Base-by-base conservation (phyloP, 2,888 invertebrate species). In the Nipponacmea schrenckii region DNA sequence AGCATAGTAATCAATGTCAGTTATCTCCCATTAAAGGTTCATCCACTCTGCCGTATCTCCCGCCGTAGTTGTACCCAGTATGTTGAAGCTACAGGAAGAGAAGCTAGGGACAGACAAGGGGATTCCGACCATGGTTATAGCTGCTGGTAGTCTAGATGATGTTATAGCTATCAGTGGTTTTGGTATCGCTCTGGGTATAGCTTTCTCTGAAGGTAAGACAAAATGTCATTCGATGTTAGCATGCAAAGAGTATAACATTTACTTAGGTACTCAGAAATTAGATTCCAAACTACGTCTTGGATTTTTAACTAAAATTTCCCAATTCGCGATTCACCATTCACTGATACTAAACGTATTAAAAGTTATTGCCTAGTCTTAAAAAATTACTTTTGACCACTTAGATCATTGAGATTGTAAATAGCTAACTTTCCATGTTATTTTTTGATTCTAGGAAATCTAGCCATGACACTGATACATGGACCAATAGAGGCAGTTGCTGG, bases 41-140 rank as follows among this genome's bases (percentile, higher is more conserved):
- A 72, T 80, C 15, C 62, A 79, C n/a, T 95, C 96, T 0, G 97
- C 96, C 0, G 96, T 97, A 1, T 95, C 96, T 0, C 96, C 97
- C 0, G 97, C 97, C 2, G 96, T 97, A 14, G 94, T 97, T 5
- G 96, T 97, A 20, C 96, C 97, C 0, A 95, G 95, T 80, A 91
- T 97, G 75, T 93, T 96, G 88, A 91, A 94, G 27, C 91, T 97
- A 17, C 92, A 96, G 14, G 92, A 92, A 69, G 94, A 94, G 87
- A 95, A 95, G 10, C 95, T 95, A 85, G 97, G 97, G 0, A 94
- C 95, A 1, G 94, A 94, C 27, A 95, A 96, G 91, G 97, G 96
- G 31, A 95, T 97, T 69, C 96, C 97, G 0, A 96, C 97, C 0
- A 91, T 97, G 65, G 94, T 97, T 70, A 94, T 97, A 50, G 97